Evolutionary conservation across 2,797 vertebrate genomes (phyloP), one percentile per base, ranked within the genome.

Genomic region (Sphenodon punctatus): DNA sequence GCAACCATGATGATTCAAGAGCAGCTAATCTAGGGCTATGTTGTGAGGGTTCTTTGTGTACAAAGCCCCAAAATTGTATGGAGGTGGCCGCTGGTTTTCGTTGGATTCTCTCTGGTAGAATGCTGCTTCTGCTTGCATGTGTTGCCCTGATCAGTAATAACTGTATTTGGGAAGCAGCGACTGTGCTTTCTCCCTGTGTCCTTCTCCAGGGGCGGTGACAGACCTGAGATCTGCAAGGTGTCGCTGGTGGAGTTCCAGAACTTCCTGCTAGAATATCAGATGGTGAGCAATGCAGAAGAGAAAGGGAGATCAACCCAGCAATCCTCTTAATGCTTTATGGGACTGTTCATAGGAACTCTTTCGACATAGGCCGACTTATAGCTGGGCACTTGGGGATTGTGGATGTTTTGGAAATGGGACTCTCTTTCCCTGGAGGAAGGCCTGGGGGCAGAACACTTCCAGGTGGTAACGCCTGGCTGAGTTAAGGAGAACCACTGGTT

Each of bases 221-320:
- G 96, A 88, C 95, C 97, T 2, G 98, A 99, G 76, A 96, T 96
- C 88, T 93, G 93, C 86, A 97, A 92, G 88, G 95, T 99, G 88
- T 96, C 97, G 0, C 95, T 98, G 51, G 94, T 97, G 68, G 97
- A 99, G 67, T 97, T 99, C 91, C 97, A 98, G 95, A 96, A 91
- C 83, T 99, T 99, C 90, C 95, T 99, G 17, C 87, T 97, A 63
- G 97, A 98, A 17, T 96, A 95, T 93, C 99, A 99, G 91, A 98
- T 96, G 97, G 99, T 99, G 94, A 86, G 95, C 65, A 68, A 2
- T 0, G 9, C 30, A n/a, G 23, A 22, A 4, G 64, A 39, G 34
- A 20, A 4, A 6, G 45, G n/a, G n/a, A n/a, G n/a, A n/a, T n/a
- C n/a, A 30, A 19, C 23, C 1, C 2, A 9, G 16, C 15, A 27